Evolutionary conservation across 1,140 invertebrate genomes (phyloP).

Genomic region (Drosophila mayri): DNA sequence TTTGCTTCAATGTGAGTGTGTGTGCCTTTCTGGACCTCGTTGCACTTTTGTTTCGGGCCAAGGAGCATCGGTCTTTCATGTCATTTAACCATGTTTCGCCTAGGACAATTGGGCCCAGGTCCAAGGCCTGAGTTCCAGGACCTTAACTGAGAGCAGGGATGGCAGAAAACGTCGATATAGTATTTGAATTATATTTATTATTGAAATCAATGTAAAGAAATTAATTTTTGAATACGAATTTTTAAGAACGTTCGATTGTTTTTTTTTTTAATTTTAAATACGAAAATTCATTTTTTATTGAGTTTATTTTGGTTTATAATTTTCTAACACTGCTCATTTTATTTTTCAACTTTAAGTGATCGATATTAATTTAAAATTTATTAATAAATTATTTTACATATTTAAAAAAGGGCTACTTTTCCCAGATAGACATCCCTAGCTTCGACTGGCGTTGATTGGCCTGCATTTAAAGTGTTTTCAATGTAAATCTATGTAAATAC

Average conservation of each 20-base stretch:
- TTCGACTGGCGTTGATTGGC: slow-evolving; percentile 55
- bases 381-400: neutral
- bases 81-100: slow-evolving; percentile 74
- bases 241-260: too few relatives aligned
- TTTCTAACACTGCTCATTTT: too few relatives aligned
- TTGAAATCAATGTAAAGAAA: too few relatives aligned
- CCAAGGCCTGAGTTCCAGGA: slow-evolving; percentile 6
- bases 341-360: neutral
- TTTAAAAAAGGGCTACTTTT: neutral
- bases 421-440: neutral
- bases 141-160: slow-evolving; percentile 1
- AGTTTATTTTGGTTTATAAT: too few relatives aligned
- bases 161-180: neutral
- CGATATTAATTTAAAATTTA: neutral
- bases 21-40: slow-evolving; percentile 58
- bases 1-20: slow-evolving; percentile 42
- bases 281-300: too few relatives aligned
- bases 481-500: slow-evolving; percentile 65
- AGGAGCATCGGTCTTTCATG: slow-evolving; percentile 70
- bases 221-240: too few relatives aligned
- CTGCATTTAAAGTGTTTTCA: slow-evolving; percentile 60
- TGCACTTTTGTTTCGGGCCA: slow-evolving; percentile 67
- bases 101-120: slow-evolving; percentile 35
- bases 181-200: neutral
- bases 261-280: too few relatives aligned